phyloP scores from a whole-genome alignment of 2,797 vertebrate species.

The Acrossocheilus wenchowensis region DNA sequence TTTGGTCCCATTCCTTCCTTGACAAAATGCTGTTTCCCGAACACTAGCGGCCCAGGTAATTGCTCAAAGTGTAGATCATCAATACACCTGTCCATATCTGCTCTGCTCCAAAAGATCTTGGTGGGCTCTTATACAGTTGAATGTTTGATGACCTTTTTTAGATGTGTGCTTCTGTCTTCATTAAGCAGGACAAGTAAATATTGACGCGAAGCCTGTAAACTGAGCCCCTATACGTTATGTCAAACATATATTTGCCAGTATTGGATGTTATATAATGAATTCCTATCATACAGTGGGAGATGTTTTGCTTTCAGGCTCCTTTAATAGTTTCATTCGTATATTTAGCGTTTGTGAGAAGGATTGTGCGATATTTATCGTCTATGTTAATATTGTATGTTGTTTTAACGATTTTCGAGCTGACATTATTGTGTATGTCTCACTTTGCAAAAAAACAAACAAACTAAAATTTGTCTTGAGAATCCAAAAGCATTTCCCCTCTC shows the following conservation, averaged over 20 bases:
- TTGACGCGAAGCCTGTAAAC: background rate
- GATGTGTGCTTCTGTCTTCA: slow-evolving; percentile 5
- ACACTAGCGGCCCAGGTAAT: background rate
- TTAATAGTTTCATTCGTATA: background rate
- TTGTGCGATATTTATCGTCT: background rate
- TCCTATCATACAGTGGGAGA: background rate
- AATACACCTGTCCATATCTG: background rate
- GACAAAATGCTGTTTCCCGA: slow-evolving; percentile 1
- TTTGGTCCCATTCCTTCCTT: background rate
- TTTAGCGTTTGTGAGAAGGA: background rate
- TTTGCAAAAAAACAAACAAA: background rate
- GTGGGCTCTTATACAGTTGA: background rate
- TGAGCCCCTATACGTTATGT: background rate
- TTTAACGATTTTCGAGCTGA: background rate
- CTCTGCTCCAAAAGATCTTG: background rate
- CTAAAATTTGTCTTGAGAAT: no score
- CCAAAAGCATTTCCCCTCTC: background rate
- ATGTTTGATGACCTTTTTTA: slow-evolving; percentile 3
- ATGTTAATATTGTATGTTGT: background rate
- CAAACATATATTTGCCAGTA: background rate
- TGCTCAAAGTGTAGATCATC: slow-evolving; percentile 13
- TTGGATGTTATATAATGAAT: background rate
- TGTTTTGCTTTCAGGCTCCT: background rate
- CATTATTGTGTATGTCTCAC: background rate
- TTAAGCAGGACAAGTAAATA: background rate